Conservation (phyloP, 2,888 invertebrate genomes). For the Corythucha ciliata region DNA sequence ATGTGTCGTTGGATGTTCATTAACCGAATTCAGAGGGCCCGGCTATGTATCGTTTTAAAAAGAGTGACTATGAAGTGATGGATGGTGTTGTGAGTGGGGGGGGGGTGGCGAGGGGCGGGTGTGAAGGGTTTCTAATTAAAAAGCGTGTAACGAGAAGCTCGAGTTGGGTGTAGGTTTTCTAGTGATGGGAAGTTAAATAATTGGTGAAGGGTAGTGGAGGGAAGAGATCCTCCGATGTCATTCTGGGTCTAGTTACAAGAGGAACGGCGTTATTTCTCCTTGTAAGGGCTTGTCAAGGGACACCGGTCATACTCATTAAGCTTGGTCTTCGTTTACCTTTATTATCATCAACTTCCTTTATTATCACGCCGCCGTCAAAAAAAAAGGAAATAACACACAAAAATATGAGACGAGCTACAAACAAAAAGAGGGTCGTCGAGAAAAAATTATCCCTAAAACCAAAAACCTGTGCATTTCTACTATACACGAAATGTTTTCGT, state of each 20-base stretch:
- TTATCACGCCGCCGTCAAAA: no score
- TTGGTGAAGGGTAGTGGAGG: constrained; percentile 12
- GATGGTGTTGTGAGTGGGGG: background rate
- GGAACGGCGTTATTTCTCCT: constrained; percentile 25
- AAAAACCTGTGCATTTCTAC: background rate
- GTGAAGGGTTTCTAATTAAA: constrained; percentile 23
- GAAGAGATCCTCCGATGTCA: constrained; percentile 20
- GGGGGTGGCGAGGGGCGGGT: background rate
- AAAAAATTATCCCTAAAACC: background rate
- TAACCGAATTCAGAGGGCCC: no score
- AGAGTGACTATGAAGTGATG: background rate
- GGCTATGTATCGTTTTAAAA: no score
- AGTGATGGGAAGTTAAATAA: constrained; percentile 26
- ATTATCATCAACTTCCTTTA: constrained; percentile 22
- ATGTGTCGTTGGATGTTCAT: no score
- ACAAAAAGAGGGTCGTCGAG: background rate
- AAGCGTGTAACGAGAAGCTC: constrained; percentile 27
- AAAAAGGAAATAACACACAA: no score
- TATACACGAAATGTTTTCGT: no score
- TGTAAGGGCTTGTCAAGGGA: constrained; percentile 26
- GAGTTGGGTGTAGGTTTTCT: constrained; percentile 26
- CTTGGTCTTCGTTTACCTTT: constrained; percentile 26
- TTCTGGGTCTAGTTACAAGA: constrained; percentile 25
- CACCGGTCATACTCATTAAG: constrained; percentile 27
- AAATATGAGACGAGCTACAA: background rate